Conservation (phyloP, 2,113 vertebrate genomes). For the Psittacus erithacus region DNA sequence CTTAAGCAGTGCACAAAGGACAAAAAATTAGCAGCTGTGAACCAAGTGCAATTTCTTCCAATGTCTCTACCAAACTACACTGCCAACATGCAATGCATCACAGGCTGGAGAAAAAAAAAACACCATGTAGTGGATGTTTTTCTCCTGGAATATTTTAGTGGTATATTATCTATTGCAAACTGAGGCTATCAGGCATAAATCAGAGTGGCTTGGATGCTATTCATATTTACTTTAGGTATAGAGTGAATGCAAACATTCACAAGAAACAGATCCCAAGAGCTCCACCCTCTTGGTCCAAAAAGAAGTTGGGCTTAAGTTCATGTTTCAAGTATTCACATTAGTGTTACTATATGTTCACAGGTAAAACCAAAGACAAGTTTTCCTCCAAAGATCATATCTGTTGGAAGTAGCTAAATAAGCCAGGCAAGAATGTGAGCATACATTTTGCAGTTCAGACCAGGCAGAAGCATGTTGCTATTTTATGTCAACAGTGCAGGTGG, state of each 20-base stretch:
- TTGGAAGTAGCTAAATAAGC: conserved; percentile 9
- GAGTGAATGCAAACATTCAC: neutral
- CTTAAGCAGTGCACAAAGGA: fast-evolving
- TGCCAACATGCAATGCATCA: neutral
- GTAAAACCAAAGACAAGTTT: conserved; percentile 21
- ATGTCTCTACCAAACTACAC: neutral
- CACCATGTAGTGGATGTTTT: neutral
- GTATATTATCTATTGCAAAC: neutral
- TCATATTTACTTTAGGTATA: neutral
- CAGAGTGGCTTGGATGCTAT: neutral
- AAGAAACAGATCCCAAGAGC: neutral
- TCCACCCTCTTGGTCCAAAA: neutral
- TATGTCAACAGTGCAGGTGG: conserved; percentile 53
- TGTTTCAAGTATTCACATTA: neutral
- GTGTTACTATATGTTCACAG: neutral
- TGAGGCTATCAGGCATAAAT: neutral
- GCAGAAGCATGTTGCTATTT: conserved; percentile 58
- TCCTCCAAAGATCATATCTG: conserved; percentile 24
- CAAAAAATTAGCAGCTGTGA: neutral
- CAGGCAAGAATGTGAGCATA: neutral
- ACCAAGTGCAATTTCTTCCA: neutral
- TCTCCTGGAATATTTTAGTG: neutral
- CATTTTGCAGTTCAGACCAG: conserved; percentile 38
- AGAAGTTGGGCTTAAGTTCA: neutral
- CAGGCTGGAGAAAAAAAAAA: neutral